Percentiles rank a stretch among this genome's conserved stretches.
phyloP scores from a whole-genome alignment of 2,113 vertebrate species.

The Cephalopholis sonnerati region DNA sequence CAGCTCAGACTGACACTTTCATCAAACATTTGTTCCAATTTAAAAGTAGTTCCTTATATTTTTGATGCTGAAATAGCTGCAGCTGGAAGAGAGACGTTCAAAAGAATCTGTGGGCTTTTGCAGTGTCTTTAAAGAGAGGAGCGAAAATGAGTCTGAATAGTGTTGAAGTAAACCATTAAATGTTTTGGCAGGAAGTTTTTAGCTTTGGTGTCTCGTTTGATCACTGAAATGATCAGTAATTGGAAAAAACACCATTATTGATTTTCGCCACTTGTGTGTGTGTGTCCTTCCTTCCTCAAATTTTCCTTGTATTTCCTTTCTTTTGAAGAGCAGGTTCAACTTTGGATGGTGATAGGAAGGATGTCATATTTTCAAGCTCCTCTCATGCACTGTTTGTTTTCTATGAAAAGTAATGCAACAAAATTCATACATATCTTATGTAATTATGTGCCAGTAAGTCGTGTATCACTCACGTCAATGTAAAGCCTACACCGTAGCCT shows the following conservation, averaged over 20 bases:
- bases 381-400: no score
- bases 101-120: neutral
- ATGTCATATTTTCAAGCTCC: no score
- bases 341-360: neutral
- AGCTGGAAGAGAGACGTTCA: neutral
- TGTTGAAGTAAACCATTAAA: neutral
- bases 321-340: neutral
- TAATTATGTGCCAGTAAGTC: no score
- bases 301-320: neutral
- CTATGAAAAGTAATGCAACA: no score
- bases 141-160: no score
- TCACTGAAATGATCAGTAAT: neutral
- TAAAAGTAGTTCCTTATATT: neutral
- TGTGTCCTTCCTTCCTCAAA: neutral
- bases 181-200: neutral
- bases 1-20: neutral
- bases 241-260: neutral
- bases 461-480: no score
- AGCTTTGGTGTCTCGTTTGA: neutral
- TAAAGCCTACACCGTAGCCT: no score
- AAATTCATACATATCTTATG: no score
- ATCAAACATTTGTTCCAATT: neutral
- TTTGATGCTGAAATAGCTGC: neutral
- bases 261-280: neutral
- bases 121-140: neutral